Conservation (phyloP, 1,140 invertebrate genomes). For the Drosophila trapezifrons region DNA sequence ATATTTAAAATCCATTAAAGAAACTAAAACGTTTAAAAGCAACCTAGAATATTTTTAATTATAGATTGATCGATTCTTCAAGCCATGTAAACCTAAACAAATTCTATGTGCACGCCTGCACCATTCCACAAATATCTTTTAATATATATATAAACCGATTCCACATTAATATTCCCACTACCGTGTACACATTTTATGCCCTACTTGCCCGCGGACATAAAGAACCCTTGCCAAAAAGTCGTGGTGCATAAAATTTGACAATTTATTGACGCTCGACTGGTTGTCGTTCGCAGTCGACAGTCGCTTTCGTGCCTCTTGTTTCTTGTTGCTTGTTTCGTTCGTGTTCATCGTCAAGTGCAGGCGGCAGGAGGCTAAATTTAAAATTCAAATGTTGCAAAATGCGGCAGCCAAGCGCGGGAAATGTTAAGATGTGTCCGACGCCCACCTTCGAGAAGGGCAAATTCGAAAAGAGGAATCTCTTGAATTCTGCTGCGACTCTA, state of each 20-base stretch:
- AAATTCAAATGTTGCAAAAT: conserved; percentile 69
- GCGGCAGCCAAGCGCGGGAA: conserved; percentile 34
- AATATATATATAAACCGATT: conserved; percentile 9
- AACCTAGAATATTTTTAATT: neutral
- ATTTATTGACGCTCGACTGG: conserved; percentile 77
- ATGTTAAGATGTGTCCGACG: conserved; percentile 6
- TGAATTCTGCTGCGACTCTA: conserved; percentile 3
- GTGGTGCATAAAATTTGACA: conserved; percentile 82
- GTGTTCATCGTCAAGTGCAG: conserved; percentile 49
- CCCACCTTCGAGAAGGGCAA: conserved; percentile 46
- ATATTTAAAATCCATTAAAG: too few species aligned
- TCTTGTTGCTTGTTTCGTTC: conserved; percentile 21
- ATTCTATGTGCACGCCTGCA: neutral
- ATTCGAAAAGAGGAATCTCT: conserved; percentile 1
- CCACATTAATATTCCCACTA: conserved; percentile 32
- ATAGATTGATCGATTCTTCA: neutral
- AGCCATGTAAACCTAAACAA: neutral
- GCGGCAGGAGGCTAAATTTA: conserved; percentile 69
- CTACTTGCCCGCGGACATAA: conserved; percentile 37
- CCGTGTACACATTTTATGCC: conserved; percentile 42
- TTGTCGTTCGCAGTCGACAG: conserved; percentile 43
- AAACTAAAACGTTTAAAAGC: neutral
- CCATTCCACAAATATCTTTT: conserved; percentile 17
- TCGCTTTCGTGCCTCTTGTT: conserved; percentile 9
- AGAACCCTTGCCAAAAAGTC: conserved; percentile 70